Base-by-base conservation (phyloP, 2,888 invertebrate genomes). In the Gasteruption jaculator region DNA sequence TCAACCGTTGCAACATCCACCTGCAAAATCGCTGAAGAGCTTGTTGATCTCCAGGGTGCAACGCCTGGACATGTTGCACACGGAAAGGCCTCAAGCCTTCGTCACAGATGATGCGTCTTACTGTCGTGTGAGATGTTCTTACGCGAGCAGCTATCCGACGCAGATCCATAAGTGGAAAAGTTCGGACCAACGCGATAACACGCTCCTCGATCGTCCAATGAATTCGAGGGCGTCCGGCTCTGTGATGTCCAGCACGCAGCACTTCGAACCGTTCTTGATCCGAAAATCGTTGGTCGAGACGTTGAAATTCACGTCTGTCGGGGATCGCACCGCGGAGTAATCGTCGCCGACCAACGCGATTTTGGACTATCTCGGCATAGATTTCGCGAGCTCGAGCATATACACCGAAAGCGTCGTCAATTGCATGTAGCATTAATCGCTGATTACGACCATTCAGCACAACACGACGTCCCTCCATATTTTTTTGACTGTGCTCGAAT, bases 291-390 rank as follows among this genome's bases (percentile, higher is more conserved):
- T 39, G 16, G 24, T 38, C 39, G 16, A 43, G 34, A 34, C 39
- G 43, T 39, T 43, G 39, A 16, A 43, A 43, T 15, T 38, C 43
- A 29, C 35, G 35, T 19, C 43, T 39, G 39, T 39, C 38, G 34
- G 43, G 39, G 7, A 43, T 43, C 24, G 20, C 39, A 43, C 33
- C 21, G 12, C 10, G 35, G 21, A 34, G 43, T 15, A 39, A 25
- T 18, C 34, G 39, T 39, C 34, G 43, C 33, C 30, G 29, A 38
- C 33, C 38, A 20, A 30, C 35, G 30, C 29, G 43, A 24, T 30
- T 39, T 15, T 15, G 37, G 10, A 20, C 15, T 37, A 37, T 34
- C 29, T 38, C 33, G 8, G 29, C 38, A 19, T 43, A 34, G 34
- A 43, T 43, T 39, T 30, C 35, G 18, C 43, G 39, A 22, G 39